Evolutionary conservation across 2,797 vertebrate species (phyloP).

Genomic region (Chelidonichthys spinosus): DNA sequence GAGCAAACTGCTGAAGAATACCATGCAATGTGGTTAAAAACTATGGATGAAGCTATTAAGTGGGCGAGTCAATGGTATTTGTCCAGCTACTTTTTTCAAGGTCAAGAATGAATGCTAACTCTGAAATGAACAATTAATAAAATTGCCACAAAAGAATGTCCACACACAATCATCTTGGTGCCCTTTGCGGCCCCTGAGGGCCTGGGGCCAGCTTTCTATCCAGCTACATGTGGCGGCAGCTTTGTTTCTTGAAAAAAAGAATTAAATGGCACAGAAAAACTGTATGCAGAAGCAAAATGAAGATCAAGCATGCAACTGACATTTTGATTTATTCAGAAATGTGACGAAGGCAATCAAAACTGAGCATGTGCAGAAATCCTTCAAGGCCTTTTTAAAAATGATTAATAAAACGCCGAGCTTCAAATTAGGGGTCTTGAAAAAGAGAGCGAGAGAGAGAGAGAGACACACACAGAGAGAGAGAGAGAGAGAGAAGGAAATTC

Average conservation of each 20-base stretch:
- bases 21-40: neutral
- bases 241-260: too few species aligned
- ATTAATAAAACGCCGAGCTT: neutral
- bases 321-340: neutral
- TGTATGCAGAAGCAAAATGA: neutral
- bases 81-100: neutral
- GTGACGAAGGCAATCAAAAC: neutral
- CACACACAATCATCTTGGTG: neutral
- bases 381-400: neutral
- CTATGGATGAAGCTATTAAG: neutral
- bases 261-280: neutral
- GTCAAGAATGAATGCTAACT: neutral
- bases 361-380: neutral
- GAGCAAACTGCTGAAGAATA: neutral
- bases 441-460: neutral
- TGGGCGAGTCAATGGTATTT: neutral
- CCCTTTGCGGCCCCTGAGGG: neutral
- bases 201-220: neutral
- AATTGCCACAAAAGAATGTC: slow-evolving; percentile 4
- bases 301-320: neutral
- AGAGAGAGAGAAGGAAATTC: slow-evolving; percentile 10
- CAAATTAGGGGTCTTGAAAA: neutral
- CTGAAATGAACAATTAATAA: slow-evolving; percentile 9
- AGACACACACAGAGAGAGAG: neutral
- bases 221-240: neutral